Percentiles rank a stretch among this genome's conserved stretches.
phyloP scores from a whole-genome alignment of 2,797 vertebrate species.

The Microchirus variegatus region DNA sequence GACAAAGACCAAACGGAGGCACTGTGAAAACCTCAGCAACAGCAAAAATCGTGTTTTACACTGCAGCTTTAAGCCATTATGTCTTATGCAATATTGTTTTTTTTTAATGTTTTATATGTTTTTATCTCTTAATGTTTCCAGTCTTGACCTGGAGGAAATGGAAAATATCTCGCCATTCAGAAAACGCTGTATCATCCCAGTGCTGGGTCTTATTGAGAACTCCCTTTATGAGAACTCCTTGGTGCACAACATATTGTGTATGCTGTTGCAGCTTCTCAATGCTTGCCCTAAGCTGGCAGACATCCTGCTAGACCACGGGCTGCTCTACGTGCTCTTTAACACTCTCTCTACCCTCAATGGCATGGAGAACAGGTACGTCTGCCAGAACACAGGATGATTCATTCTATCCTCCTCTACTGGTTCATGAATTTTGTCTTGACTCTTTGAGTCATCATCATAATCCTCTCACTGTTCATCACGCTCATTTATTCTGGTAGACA shows the following conservation, averaged over 20 bases:
- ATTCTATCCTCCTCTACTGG: slow-evolving; percentile 13
- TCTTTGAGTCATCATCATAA: slow-evolving; percentile 47
- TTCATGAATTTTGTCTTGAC: slow-evolving; percentile 31
- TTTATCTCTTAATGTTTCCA: slow-evolving; percentile 58
- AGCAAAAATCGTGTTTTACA: too few relatives aligned
- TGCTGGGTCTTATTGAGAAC: slow-evolving; percentile 95
- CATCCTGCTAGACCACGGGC: slow-evolving; percentile 94
- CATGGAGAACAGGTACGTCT: slow-evolving; percentile 92
- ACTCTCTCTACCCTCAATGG: slow-evolving; percentile 94
- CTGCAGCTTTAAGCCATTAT: neutral
- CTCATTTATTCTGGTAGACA: slow-evolving; percentile 9
- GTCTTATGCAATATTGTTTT: neutral
- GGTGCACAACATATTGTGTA: slow-evolving; percentile 91
- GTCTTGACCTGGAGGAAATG: slow-evolving; percentile 94
- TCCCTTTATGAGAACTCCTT: slow-evolving; percentile 92
- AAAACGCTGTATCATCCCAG: slow-evolving; percentile 92
- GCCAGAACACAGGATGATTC: slow-evolving; percentile 34
- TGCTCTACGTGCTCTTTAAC: slow-evolving; percentile 96
- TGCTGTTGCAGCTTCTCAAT: slow-evolving; percentile 93
- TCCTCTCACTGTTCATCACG: slow-evolving; percentile 50
- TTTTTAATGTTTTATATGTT: neutral
- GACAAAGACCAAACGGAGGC: too few relatives aligned
- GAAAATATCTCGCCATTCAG: slow-evolving; percentile 90
- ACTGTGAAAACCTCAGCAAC: too few relatives aligned
- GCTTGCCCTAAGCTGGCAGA: slow-evolving; percentile 96